Percentiles rank a stretch among this genome's conserved stretches.
Evolutionary conservation across 2,888 invertebrate species (phyloP).

Genomic region (Drosophila picticornis): DNA sequence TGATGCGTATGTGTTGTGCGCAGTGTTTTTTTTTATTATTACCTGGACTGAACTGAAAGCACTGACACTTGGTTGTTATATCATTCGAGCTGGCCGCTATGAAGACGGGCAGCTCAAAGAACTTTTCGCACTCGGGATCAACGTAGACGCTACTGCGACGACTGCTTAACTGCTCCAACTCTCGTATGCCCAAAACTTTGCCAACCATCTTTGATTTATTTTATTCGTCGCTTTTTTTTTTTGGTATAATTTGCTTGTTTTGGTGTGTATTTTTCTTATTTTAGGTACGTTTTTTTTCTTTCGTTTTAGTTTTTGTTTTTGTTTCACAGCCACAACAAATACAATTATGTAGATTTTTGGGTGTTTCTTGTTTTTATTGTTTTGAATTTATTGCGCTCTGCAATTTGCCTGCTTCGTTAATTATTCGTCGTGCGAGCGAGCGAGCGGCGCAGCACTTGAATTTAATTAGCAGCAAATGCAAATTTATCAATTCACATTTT

Average conservation of each 20-base stretch:
- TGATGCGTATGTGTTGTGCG: constrained; percentile 25
- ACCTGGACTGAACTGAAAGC: constrained; percentile 85
- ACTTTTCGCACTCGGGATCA: constrained; percentile 85
- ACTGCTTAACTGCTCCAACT: constrained; percentile 84
- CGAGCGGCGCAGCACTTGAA: constrained; percentile 74
- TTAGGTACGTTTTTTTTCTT: constrained; percentile 16
- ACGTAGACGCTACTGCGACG: constrained; percentile 85
- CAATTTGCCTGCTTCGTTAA: constrained; percentile 68
- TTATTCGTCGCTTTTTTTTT: constrained; percentile 23
- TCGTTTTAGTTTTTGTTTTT: constrained; percentile 38
- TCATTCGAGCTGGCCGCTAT: constrained; percentile 84
- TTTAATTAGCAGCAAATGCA: constrained; percentile 77
- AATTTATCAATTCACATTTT: constrained; percentile 74
- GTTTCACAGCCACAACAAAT: constrained; percentile 67
- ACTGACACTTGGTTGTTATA: constrained; percentile 84
- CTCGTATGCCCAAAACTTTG: constrained; percentile 84
- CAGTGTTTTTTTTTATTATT: constrained; percentile 55
- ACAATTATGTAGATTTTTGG: constrained; percentile 76
- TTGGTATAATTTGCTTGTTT: constrained; percentile 64
- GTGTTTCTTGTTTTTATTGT: constrained; percentile 47
- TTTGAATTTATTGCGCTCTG: constrained; percentile 78
- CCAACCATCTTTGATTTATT: constrained; percentile 82
- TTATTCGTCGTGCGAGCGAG: constrained; percentile 65
- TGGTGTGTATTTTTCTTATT: constrained; percentile 53
- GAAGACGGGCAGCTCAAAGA: constrained; percentile 84